phyloP scores from a whole-genome alignment of 1,140 invertebrate species.

The Scaptomyza montana region DNA sequence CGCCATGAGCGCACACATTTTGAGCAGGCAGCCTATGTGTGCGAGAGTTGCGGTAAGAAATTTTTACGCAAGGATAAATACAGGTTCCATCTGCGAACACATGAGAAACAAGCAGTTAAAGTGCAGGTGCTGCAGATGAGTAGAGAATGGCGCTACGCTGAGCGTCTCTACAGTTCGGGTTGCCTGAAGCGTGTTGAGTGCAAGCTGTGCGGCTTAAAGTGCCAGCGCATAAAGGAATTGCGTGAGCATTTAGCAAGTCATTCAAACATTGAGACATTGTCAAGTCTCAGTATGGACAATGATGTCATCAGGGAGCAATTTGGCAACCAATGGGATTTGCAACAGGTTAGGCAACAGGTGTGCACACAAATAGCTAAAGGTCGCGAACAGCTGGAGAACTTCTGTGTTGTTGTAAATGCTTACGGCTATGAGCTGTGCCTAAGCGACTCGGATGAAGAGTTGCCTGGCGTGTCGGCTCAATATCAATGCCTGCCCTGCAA shows the following conservation, averaged over 20 bases:
- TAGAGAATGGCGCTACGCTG: conserved; percentile 59
- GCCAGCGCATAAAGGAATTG: conserved; percentile 45
- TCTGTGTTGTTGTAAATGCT: conserved; percentile 57
- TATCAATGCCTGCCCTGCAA: conserved; percentile 61
- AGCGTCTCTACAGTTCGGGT: conserved; percentile 59
- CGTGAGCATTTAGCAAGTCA: conserved; percentile 51
- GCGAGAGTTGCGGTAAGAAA: conserved; percentile 59
- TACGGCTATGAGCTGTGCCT: conserved; percentile 71
- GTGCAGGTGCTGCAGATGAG: conserved; percentile 18
- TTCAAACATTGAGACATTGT: conserved; percentile 35
- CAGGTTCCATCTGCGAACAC: conserved; percentile 54
- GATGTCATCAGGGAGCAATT: conserved; percentile 61
- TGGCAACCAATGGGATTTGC: conserved; percentile 22
- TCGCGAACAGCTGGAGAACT: conserved; percentile 39
- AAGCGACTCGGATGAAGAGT: conserved; percentile 70
- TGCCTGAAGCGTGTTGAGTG: conserved; percentile 54
- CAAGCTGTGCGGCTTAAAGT: conserved; percentile 58
- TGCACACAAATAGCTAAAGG: conserved; percentile 48
- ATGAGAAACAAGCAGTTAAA: conserved; percentile 46
- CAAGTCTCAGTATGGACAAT: conserved; percentile 34
- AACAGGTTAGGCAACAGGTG: conserved; percentile 40
- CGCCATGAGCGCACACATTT: conserved; percentile 62
- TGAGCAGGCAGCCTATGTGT: conserved; percentile 46
- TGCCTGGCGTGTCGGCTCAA: neutral
- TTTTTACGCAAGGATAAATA: conserved; percentile 74